Evolutionary conservation across 2,797 vertebrate species (phyloP).

Genomic region (Diceros bicornis): DNA sequence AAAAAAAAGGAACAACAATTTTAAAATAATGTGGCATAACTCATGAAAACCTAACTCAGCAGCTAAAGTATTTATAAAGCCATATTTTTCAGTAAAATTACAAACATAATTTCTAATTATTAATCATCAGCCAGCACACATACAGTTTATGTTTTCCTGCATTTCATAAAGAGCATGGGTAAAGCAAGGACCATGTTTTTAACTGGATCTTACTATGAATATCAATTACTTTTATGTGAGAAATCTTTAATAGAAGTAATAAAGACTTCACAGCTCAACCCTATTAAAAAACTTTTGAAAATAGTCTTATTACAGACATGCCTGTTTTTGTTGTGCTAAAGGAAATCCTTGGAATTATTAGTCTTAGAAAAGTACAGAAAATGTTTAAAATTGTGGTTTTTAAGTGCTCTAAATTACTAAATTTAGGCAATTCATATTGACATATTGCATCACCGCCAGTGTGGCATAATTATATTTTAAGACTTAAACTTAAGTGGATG

Average conservation of each 20-base stretch:
- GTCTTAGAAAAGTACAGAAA: slow-evolving; percentile 9
- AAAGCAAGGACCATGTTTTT: slow-evolving; percentile 20
- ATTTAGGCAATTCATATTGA: slow-evolving; percentile 44
- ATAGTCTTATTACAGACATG: neutral
- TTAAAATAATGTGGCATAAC: slow-evolving; percentile 59
- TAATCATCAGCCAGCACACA: neutral
- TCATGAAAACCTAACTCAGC: slow-evolving; percentile 25
- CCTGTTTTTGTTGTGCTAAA: slow-evolving; percentile 35
- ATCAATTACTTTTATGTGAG: slow-evolving; percentile 51
- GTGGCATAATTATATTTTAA: slow-evolving; percentile 36
- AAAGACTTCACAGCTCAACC: slow-evolving; percentile 37
- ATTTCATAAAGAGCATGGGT: neutral
- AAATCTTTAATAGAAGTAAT: slow-evolving; percentile 60
- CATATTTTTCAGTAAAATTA: slow-evolving; percentile 63
- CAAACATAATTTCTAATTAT: slow-evolving; percentile 48
- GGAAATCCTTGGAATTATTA: slow-evolving; percentile 42
- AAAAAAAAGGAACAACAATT: slow-evolving; percentile 3
- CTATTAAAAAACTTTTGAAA: slow-evolving; percentile 35
- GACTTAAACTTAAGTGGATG: slow-evolving; percentile 25
- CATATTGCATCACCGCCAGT: neutral
- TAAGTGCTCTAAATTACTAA: slow-evolving; percentile 52
- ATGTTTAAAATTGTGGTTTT: slow-evolving; percentile 59
- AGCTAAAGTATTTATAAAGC: slow-evolving; percentile 58
- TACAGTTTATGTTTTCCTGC: neutral
- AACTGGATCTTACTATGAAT: neutral